Base-by-base conservation (phyloP, 2,888 invertebrate genomes). In the Andrena haemorrhoa region DNA sequence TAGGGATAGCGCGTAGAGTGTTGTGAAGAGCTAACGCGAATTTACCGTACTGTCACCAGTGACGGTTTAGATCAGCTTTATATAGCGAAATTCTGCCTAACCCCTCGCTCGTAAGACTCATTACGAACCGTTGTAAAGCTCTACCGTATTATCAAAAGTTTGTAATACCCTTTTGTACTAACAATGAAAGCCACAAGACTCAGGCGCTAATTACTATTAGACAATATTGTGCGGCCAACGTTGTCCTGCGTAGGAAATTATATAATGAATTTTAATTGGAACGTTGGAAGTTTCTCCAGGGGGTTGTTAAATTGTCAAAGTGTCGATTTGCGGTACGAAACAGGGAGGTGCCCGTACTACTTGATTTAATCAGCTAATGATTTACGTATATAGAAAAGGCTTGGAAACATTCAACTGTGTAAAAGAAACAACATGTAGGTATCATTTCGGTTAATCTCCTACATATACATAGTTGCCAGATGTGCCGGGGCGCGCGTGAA, bases 121-220 rank as follows among this genome's bases (percentile, higher is more conserved):
- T 79, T 80, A 80, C 4, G 20, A 6, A 8, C 26, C 7, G 2
- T 61, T 61, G n/a, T 63, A 51, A n/a, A 47, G 20, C 6, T 61
- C 29, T 53, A 61, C 33, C 33, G 56, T 72, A 49, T 49, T 78
- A 79, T 72, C 29, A 72, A 80, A 69, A 80, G 63, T 80, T 80
- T 71, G 6, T 3, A 4, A 5, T 64, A 35, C 2, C 58, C 35
- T 31, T 47, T 10, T 8, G 20, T 61, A 71, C 8, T 23, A 51
- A 56, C 31, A 68, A 72, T 56, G 51, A 72, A 66, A 41, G 8
- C 20, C 4, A 23, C 26, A 26, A 31, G 35, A 41, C 35, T 41
- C 16, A 12, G 26, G 12, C 53, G 20, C 7, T 23, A 80, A 72
- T 80, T 56, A 80, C 51, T 72, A 33, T 79, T 23, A 79, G 29